Percentiles rank a stretch among this genome's conserved stretches.
These are phyloP conservation scores for Empidonax traillii DNA, from an alignment of 2,113 vertebrate genomes.

Conservation along the genomic window DNA sequence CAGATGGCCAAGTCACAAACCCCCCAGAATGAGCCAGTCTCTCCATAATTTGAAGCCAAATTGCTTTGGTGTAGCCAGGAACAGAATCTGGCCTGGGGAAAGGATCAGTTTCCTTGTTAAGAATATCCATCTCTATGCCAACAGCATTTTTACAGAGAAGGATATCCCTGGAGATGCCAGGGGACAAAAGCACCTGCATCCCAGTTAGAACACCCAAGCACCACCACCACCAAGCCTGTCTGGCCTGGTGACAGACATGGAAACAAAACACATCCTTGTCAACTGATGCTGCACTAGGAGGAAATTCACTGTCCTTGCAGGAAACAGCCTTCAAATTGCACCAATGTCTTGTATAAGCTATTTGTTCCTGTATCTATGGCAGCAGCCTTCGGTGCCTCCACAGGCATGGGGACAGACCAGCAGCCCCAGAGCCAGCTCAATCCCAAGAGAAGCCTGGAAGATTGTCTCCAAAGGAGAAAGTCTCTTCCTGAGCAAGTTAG, in stretches of 20 bases:
- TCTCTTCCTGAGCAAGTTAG: background rate
- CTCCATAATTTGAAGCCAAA: background rate
- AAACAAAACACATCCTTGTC: background rate
- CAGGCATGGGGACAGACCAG: background rate
- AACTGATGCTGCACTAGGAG: background rate
- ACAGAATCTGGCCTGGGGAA: background rate
- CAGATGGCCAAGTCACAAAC: accelerated
- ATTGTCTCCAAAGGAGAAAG: background rate
- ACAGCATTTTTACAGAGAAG: background rate
- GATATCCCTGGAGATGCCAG: background rate
- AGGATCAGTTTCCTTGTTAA: background rate
- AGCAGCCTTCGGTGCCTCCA: background rate
- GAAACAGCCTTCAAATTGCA: background rate
- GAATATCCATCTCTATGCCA: background rate
- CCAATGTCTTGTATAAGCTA: background rate
- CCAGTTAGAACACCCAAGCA: background rate
- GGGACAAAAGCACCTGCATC: accelerated
- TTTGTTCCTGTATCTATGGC: background rate
- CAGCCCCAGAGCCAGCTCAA: background rate
- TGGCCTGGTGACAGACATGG: background rate
- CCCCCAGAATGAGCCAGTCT: background rate
- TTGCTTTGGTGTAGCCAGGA: background rate
- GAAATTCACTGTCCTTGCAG: background rate
- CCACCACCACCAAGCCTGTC: background rate
- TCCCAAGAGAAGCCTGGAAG: background rate